Evolutionary conservation across 2,888 invertebrate species (phyloP).

Genomic region (Argyresthia albistria): DNA sequence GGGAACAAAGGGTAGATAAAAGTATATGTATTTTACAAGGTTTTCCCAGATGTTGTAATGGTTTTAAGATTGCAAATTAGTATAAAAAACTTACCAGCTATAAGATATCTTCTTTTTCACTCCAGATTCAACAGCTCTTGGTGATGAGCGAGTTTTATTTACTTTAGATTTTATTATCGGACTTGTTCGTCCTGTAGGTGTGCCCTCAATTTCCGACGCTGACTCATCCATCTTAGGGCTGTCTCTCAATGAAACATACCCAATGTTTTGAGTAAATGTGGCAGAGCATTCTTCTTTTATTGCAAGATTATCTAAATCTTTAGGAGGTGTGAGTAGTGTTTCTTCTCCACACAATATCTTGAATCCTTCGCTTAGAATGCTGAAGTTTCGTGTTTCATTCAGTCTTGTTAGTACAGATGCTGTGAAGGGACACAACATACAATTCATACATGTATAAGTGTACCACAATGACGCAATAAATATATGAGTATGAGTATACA

Average conservation of each 20-base stretch:
- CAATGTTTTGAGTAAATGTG: neutral
- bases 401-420: constrained; percentile 36
- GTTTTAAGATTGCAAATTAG: no score
- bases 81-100: constrained; percentile 29
- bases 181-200: constrained; percentile 45
- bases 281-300: neutral
- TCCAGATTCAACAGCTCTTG: constrained; percentile 23
- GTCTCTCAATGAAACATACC: neutral
- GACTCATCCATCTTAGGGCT: constrained; percentile 30
- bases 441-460: no score
- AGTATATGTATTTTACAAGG: no score
- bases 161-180: constrained; percentile 45
- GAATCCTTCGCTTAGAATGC: constrained; percentile 33
- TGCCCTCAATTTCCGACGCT: constrained; percentile 45
- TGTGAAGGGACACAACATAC: constrained; percentile 16
- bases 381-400: constrained; percentile 42
- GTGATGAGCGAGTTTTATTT: constrained; percentile 16
- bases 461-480: no score
- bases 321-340: constrained; percentile 12
- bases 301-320: constrained; percentile 12
- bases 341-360: constrained; percentile 37
- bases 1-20: no score
- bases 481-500: no score
- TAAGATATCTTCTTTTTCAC: constrained; percentile 53
- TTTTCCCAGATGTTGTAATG: no score